A percentile compares a stretch with the other conserved stretches of the same genome.
Evolutionary conservation across 2,888 invertebrate genomes (phyloP).

Genomic region (Polydrusus tereticollis): DNA sequence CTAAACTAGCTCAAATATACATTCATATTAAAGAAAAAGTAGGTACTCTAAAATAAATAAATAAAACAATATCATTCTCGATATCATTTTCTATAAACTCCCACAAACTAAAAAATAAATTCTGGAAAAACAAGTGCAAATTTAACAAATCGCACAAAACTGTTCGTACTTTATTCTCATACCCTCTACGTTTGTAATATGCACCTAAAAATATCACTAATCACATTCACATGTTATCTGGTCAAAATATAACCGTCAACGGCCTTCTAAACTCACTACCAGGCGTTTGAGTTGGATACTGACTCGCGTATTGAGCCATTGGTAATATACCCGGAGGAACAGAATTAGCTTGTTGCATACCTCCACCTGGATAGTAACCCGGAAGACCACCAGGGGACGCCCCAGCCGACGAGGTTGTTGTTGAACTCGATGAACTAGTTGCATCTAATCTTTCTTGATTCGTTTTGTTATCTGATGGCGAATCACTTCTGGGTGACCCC

Average conservation of each 20-base stretch:
- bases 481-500: constrained; percentile 60
- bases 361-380: constrained; percentile 72
- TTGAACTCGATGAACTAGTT: constrained; percentile 70
- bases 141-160: constrained; percentile 8
- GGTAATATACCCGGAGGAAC: constrained; percentile 72
- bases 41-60: constrained; percentile 3
- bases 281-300: constrained; percentile 70
- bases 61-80: neutral
- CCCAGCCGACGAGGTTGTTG: constrained; percentile 75
- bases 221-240: constrained; percentile 67
- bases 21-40: neutral
- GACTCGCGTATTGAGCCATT: constrained; percentile 76
- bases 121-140: constrained; percentile 1
- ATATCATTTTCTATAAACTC: neutral
- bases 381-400: constrained; percentile 72
- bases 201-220: constrained; percentile 53
- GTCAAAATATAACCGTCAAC: constrained; percentile 86
- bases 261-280: constrained; percentile 81
- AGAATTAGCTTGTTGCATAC: constrained; percentile 66
- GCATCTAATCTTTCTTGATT: constrained; percentile 67
- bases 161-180: neutral
- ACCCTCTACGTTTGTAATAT: constrained; percentile 27
- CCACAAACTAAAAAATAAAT: constrained; percentile 15
- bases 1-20: neutral
- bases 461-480: constrained; percentile 64